phyloP scores from a whole-genome alignment of 2,113 vertebrate genomes.

The Hyla sarda region DNA sequence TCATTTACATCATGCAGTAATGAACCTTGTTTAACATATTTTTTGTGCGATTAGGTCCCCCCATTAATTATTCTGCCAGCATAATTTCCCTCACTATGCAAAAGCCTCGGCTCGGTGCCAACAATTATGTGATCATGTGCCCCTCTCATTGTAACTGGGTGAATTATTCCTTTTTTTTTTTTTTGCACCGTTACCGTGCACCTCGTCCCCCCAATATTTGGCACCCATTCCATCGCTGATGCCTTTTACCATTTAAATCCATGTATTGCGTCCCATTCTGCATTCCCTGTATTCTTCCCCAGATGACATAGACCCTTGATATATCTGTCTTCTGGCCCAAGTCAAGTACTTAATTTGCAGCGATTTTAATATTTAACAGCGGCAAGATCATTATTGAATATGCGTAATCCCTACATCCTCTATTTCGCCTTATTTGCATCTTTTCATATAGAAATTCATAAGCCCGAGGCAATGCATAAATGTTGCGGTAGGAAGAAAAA shows the following conservation, averaged over 20 bases:
- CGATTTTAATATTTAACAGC: constrained; percentile 78
- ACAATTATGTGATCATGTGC: constrained; percentile 52
- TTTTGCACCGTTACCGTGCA: not conserved
- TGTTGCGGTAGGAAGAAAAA: not conserved
- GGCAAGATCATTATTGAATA: constrained; percentile 78
- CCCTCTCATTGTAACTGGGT: constrained; percentile 67
- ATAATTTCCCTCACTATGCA: constrained; percentile 79
- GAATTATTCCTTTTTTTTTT: constrained; percentile 66
- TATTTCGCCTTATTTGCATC: constrained; percentile 64
- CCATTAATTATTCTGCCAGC: constrained; percentile 81
- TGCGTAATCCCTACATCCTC: constrained; percentile 62
- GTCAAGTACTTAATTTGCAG: not conserved
- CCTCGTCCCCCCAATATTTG: not conserved
- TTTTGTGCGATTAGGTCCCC: constrained; percentile 76
- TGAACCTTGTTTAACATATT: constrained; percentile 88
- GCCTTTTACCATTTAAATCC: not conserved
- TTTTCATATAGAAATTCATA: not conserved
- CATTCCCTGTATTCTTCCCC: no score
- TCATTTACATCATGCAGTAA: constrained; percentile 90
- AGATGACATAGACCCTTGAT: not conserved
- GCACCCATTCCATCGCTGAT: not conserved
- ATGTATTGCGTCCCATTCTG: not conserved
- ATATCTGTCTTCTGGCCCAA: not conserved
- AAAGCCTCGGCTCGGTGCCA: constrained; percentile 63
- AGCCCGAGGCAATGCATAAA: not conserved